Base-by-base conservation (phyloP, 2,888 invertebrate species). In the Oscheius sp. region DNA sequence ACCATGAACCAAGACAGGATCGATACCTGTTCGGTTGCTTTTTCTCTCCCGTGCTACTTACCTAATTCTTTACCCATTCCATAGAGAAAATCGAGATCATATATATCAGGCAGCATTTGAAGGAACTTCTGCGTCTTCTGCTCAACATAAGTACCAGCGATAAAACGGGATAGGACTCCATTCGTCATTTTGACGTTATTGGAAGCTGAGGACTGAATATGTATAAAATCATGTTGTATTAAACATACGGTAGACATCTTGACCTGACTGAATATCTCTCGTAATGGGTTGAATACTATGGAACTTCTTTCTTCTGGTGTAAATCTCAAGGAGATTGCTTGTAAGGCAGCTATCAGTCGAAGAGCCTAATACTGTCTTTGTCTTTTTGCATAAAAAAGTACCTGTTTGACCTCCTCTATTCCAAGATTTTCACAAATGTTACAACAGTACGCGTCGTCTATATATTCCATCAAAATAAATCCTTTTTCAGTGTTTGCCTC, bases 1-100 rank as follows among this genome's bases (percentile, higher is more conserved):
- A 8, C 72, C 75, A 57, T 76, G 75, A n/a, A 71, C 71, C 1
- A 76, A 32, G 1, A 72, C 69, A 14, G 64, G 68, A 20, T 59
- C 41, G 44, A 59, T 59, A 1, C 44, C 59, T 56, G 9, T 22
- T 38, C 12, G n/a, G 14, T 8, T 8, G 36, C 14, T 9, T 14
- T 36, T 36, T 36, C 36, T 41, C 5, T 17, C 33, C 33, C 2
- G 36, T n/a, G 12, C 14, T 6, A 4, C 41, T 12, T 12, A 59
- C 59, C 44, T 17, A 59, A 26, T 4, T 59, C 28, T 12, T 59
- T 24, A 3, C 41, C 41, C 12, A 28, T 44, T 14, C 22, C 26
- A 41, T 44, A 59, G 6, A 28, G 14, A 20, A 38, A 44, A 8
- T 59, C 59, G n/a, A 44, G 14, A 26, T 59, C 44, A 26, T 28